Percentiles rank a stretch among this genome's conserved stretches.
Conservation (phyloP, 2,888 invertebrate genomes). For the Caenorhabditis sp. region DNA sequence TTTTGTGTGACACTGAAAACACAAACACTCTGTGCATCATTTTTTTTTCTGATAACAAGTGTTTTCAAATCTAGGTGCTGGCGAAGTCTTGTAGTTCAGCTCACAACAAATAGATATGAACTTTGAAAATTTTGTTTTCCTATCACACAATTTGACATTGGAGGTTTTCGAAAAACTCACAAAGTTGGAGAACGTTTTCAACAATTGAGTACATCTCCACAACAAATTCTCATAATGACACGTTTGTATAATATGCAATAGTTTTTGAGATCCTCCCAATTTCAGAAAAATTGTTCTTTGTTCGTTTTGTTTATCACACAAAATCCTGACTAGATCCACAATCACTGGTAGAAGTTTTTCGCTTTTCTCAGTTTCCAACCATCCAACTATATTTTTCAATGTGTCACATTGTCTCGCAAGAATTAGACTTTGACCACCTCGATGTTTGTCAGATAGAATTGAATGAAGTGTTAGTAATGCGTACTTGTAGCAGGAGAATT, state of each 20-base stretch:
- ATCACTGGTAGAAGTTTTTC: slow-evolving; percentile 66
- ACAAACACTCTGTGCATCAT: no score
- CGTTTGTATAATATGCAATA: slow-evolving; percentile 45
- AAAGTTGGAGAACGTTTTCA: slow-evolving; percentile 54
- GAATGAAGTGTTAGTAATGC: slow-evolving; percentile 64
- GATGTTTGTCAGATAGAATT: slow-evolving; percentile 53
- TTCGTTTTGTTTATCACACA: slow-evolving; percentile 57
- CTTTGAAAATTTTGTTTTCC: no score
- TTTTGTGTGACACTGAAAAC: not conserved
- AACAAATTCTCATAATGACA: slow-evolving; percentile 59
- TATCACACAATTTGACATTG: no score
- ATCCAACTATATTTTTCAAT: slow-evolving; percentile 23
- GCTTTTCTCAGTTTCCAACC: slow-evolving; percentile 56
- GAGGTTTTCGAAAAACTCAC: slow-evolving; percentile 51
- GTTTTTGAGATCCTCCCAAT: slow-evolving; percentile 35
- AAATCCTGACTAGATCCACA: slow-evolving; percentile 56
- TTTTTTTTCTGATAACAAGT: no score
- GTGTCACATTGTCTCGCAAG: slow-evolving; percentile 36
- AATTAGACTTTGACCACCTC: slow-evolving; percentile 27
- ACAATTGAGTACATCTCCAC: slow-evolving; percentile 52
- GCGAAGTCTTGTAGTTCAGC: no score
- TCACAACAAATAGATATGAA: no score
- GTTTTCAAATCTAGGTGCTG: no score
- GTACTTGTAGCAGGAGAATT: slow-evolving; percentile 60
- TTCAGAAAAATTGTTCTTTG: slow-evolving; percentile 51